Percentiles rank a stretch among this genome's conserved stretches.
These are phyloP conservation scores for Aspiorhynchus laticeps DNA, from an alignment of 2,113 vertebrate species.

Conservation along the genomic window DNA sequence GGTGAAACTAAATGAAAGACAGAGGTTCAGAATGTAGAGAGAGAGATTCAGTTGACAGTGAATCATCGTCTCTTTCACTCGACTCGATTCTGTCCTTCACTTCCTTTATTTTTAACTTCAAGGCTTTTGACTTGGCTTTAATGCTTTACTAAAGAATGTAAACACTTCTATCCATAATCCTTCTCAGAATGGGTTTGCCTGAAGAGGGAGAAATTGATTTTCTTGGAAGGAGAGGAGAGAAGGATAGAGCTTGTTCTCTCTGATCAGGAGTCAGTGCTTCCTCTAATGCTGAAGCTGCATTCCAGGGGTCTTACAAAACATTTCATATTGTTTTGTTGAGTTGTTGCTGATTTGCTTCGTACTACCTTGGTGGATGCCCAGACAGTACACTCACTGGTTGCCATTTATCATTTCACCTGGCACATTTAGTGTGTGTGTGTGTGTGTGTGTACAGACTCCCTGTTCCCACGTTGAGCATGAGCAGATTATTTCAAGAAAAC, in stretches of 20 bases:
- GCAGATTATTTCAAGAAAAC: not conserved
- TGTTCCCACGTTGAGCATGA: not conserved
- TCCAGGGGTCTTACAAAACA: constrained; percentile 54
- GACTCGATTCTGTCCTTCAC: constrained; percentile 15
- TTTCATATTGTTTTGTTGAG: constrained; percentile 66
- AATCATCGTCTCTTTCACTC: constrained; percentile 8
- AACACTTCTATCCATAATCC: constrained; percentile 4
- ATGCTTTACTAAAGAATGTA: constrained; percentile 16
- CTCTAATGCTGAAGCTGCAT: constrained; percentile 50
- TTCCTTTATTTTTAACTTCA: constrained; percentile 6
- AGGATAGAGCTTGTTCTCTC: constrained; percentile 19
- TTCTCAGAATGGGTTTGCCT: constrained; percentile 10
- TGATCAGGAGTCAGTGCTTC: constrained; percentile 46
- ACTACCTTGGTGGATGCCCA: constrained; percentile 44
- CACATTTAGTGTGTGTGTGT: constrained; percentile 12
- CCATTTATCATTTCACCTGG: constrained; percentile 47
- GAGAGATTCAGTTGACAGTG: not conserved
- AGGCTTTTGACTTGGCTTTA: constrained; percentile 35
- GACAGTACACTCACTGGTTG: constrained; percentile 38
- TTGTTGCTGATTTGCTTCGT: constrained; percentile 64
- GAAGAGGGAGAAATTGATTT: constrained; percentile 42
- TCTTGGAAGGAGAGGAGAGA: constrained; percentile 30
- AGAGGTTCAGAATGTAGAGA: not conserved
- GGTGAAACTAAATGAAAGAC: constrained; percentile 23
- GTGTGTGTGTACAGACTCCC: not conserved